phyloP scores from a whole-genome alignment of 1,140 invertebrate genomes.

The Tetragonula clypearis region DNA sequence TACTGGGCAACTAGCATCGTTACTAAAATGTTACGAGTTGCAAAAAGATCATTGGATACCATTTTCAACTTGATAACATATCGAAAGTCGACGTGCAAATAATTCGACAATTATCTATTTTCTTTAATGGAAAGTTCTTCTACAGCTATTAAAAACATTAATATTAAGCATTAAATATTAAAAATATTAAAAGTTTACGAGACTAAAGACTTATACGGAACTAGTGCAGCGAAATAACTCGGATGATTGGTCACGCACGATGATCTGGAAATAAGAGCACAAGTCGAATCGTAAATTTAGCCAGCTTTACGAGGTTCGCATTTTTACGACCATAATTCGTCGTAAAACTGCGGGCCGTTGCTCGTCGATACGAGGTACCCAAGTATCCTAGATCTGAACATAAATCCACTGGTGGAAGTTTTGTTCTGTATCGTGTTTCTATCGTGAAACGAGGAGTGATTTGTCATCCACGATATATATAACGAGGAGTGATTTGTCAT shows the following conservation, averaged over 20 bases:
- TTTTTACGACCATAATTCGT: constrained; percentile 28
- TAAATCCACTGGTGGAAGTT: neutral
- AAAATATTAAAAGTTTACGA: neutral
- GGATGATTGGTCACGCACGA: constrained; percentile 1
- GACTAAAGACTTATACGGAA: neutral
- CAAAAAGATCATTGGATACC: neutral
- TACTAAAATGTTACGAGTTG: too few relatives aligned
- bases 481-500: constrained; percentile 15
- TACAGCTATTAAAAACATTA: too few relatives aligned
- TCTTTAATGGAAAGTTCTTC: neutral
- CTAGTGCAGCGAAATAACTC: neutral
- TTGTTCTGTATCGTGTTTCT: neutral
- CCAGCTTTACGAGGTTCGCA: constrained; percentile 3
- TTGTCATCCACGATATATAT: too few relatives aligned
- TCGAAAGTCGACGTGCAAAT: neutral
- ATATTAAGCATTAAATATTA: neutral
- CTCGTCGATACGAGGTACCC: neutral
- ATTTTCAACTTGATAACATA: neutral
- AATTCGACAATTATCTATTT: too few relatives aligned
- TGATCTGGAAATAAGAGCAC: constrained; percentile 15
- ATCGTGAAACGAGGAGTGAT: neutral
- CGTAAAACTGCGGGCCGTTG: constrained; percentile 7
- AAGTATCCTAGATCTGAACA: neutral
- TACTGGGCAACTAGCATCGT: too few relatives aligned
- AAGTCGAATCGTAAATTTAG: constrained; percentile 22